These are phyloP conservation scores for Cynoglossus semilaevis DNA, from an alignment of 2,113 vertebrate species.

Conservation along the genomic window DNA sequence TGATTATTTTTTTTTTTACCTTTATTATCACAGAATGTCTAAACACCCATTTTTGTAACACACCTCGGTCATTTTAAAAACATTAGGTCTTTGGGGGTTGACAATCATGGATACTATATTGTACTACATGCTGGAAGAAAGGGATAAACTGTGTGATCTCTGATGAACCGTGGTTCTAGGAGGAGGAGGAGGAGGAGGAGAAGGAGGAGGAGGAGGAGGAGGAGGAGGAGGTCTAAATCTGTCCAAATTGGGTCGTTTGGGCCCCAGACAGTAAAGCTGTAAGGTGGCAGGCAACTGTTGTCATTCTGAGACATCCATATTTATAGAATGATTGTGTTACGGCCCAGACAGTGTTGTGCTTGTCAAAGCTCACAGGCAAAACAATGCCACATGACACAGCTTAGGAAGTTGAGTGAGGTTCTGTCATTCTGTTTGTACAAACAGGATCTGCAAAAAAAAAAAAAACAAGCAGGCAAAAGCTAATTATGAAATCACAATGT, in stretches of 20 bases:
- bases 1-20: constrained; percentile 4
- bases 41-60: constrained; percentile 20
- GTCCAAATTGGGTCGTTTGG: too few species aligned
- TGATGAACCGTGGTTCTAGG: too few species aligned
- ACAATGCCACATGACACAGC: constrained; percentile 63
- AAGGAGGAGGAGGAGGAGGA: too few species aligned
- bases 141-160: too few species aligned
- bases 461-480: constrained; percentile 35
- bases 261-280: constrained; percentile 14
- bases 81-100: background rate
- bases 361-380: constrained; percentile 62
- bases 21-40: background rate
- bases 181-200: too few species aligned
- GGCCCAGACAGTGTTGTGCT: constrained; percentile 57
- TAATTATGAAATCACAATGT: constrained; percentile 31
- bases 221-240: too few species aligned
- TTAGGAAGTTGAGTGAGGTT: constrained; percentile 57
- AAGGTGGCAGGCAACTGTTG: constrained; percentile 45
- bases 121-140: too few species aligned
- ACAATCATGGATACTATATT: constrained; percentile 10
- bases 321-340: constrained; percentile 56
- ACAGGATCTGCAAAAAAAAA: constrained; percentile 44
- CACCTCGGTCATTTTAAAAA: constrained; percentile 25
- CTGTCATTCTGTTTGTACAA: constrained; percentile 58
- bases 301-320: constrained; percentile 56